phyloP scores from a whole-genome alignment of 2,797 vertebrate genomes.

The Fistularia tabacaria region DNA sequence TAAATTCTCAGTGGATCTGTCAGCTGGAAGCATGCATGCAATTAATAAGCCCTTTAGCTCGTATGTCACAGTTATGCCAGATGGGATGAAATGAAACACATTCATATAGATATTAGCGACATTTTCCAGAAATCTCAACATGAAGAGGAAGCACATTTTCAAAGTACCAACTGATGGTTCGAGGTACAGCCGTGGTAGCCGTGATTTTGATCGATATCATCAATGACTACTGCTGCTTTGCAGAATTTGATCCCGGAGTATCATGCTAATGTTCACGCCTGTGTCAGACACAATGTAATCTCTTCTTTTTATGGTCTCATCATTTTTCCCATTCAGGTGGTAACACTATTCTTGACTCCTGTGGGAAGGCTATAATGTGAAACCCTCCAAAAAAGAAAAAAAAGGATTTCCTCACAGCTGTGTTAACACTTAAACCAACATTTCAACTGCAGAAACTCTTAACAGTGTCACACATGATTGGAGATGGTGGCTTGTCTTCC shows the following conservation, averaged over 20 bases:
- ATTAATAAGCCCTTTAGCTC: slow-evolving; percentile 59
- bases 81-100: slow-evolving; percentile 11
- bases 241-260: slow-evolving; percentile 73
- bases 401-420: too few relatives aligned
- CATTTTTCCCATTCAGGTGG: slow-evolving; percentile 28
- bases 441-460: not conserved
- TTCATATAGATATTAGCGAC: slow-evolving; percentile 29
- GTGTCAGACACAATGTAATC: slow-evolving; percentile 72
- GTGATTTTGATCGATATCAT: slow-evolving; percentile 71
- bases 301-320: slow-evolving; percentile 54
- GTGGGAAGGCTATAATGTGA: slow-evolving; percentile 9
- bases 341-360: slow-evolving; percentile 23
- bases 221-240: slow-evolving; percentile 66
- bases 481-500: slow-evolving; percentile 6
- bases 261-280: slow-evolving; percentile 65
- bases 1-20: slow-evolving; percentile 57
- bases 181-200: slow-evolving; percentile 45
- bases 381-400: not conserved
- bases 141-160: slow-evolving; percentile 43
- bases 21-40: slow-evolving; percentile 54
- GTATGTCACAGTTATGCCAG: slow-evolving; percentile 45
- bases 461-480: not conserved
- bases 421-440: not conserved
- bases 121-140: slow-evolving; percentile 26
- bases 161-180: slow-evolving; percentile 44